Conservation (phyloP, 2,888 invertebrate species). For the Caenorhabditis plicata region DNA sequence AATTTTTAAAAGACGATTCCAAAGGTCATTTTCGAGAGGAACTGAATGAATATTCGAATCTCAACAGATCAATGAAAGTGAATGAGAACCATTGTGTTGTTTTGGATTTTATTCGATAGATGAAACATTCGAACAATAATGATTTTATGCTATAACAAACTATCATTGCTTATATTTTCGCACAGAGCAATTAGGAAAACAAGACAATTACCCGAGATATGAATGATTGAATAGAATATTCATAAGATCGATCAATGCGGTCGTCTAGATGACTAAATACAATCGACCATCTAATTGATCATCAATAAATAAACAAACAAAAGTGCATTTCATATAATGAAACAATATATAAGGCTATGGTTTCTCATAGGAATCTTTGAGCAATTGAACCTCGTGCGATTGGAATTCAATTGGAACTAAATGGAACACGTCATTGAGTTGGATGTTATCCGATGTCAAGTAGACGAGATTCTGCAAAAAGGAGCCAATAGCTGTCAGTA, state of each 20-base stretch:
- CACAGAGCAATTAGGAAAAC: background rate
- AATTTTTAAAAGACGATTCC: too few species aligned
- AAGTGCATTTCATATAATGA: background rate
- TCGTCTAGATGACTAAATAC: too few species aligned
- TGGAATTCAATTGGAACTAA: slow-evolving; percentile 29
- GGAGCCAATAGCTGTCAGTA: slow-evolving; percentile 57
- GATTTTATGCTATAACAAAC: background rate
- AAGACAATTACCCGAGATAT: background rate
- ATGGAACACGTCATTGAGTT: slow-evolving; percentile 55
- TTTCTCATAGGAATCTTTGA: slow-evolving; percentile 22
- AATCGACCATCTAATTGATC: background rate
- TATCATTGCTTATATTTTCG: too few species aligned
- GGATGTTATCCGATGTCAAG: slow-evolving; percentile 54
- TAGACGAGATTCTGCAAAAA: slow-evolving; percentile 56
- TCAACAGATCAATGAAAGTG: too few species aligned
- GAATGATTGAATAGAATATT: background rate
- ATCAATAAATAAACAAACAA: background rate
- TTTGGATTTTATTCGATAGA: too few species aligned
- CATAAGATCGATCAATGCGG: too few species aligned
- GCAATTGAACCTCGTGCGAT: slow-evolving; percentile 21
- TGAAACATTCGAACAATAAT: too few species aligned
- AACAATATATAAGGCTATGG: slow-evolving; percentile 4
- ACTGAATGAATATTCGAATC: too few species aligned
- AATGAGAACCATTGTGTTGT: too few species aligned
- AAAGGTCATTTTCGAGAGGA: too few species aligned